Evolutionary conservation across 2,113 vertebrate genomes (phyloP).

Genomic region (Oreotragus oreotragus): DNA sequence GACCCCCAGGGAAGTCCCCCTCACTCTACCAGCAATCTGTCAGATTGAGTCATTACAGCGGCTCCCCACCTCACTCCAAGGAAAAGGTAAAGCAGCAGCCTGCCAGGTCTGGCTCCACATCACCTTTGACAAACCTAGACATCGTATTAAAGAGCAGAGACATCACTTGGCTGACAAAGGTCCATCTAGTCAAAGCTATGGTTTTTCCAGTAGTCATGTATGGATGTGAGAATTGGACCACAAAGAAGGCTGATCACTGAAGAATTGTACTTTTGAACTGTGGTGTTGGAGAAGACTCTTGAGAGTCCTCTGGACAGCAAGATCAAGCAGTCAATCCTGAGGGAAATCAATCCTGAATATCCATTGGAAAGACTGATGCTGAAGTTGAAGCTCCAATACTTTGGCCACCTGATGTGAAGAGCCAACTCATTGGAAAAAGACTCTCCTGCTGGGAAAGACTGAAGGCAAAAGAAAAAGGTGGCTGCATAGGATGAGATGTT

Average conservation of each 20-base stretch:
- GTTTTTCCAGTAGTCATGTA: not conserved
- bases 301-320: not conserved
- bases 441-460: not conserved
- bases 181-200: not conserved
- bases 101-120: not conserved
- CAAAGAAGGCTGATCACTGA: not conserved
- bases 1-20: not conserved
- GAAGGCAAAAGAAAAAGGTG: not conserved
- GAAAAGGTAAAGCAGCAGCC: not conserved
- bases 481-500: not conserved
- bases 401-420: not conserved
- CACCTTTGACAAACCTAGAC: not conserved
- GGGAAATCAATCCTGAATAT: not conserved
- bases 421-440: not conserved
- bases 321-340: not conserved
- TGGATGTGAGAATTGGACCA: not conserved
- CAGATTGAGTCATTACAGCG: rapidly evolving
- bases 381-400: not conserved
- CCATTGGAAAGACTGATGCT: not conserved
- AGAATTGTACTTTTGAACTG: not conserved
- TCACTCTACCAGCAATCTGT: not conserved
- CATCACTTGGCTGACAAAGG: not conserved
- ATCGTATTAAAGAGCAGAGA: not conserved
- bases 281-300: not conserved
- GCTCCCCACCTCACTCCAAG: not conserved